Evolutionary conservation across 2,113 vertebrate genomes (phyloP), one percentile per base, ranked within the genome.

Genomic region (Coptodon bakossiorum): DNA sequence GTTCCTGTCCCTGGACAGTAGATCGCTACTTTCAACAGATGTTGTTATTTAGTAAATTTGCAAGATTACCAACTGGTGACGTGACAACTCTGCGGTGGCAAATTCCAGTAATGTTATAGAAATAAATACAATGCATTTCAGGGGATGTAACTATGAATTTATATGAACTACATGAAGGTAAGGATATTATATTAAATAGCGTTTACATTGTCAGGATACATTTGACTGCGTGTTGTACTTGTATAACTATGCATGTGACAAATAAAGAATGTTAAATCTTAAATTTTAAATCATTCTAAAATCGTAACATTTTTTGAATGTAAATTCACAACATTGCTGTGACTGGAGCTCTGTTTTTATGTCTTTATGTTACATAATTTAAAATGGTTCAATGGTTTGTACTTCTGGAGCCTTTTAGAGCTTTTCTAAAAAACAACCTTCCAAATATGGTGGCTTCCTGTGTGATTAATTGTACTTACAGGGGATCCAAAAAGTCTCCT

Each of bases 81-180:
- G 0, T 73, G 40, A 48, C 68, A 73, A 45, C 24, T 76, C 40
- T 48, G 43, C 4, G 0, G 0, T 76, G 0, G 24, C 22, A 76
- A 45, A 2, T 7, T 48, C 40, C 14, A 76, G 22, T 29, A 73
- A 16, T 43, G n/a, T 71, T 71, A 0, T 45, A 48, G 22, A 73
- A 73, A 16, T 5, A 48, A 73, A 27, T 48, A 17, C 1, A 16
- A 48, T 17, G 0, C 8, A 29, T 48, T 48, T 76, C 5, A 19
- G 40, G 14, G 43, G 8, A 16, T 10, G 8, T 29, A 45, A 76
- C 40, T 48, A 43, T 71, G 40, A 29, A 17, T 73, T 48, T 73
- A 73, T 5, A 48, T 16, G 14, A 59, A 29, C 50, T 53, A n/a
- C 6, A 9, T 19, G 8, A 48, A 76, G 24, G 0, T 76, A 29